Base-by-base conservation (phyloP, 2,113 vertebrate genomes). In the Esox niger region DNA sequence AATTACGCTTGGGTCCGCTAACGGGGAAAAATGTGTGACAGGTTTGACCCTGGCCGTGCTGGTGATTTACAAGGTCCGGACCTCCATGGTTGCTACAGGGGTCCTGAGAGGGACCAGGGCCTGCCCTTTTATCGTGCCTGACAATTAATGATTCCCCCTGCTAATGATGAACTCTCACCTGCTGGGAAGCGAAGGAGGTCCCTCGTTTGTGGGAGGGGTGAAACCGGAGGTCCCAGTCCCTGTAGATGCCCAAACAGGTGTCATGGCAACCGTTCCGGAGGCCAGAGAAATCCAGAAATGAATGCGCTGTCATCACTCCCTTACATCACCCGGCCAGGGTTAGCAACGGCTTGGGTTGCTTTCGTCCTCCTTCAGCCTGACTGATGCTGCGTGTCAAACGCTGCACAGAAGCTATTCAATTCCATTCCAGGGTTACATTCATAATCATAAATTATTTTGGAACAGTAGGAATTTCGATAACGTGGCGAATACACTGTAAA, bases 131-230 rank as follows among this genome's bases (percentile, higher is more conserved):
- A 86, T 59, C 87, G 83, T 74, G 71, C 65, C 82, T 82, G 80
- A 84, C 81, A 85, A 89, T 90, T 91, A 90, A 91, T 90, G 86
- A 86, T n/a, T 82, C 82, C 89, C 61, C 76, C 64, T 64, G 84
- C 86, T 89, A 88, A 88, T 82, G 83, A 90, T 81, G 84, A 77
- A 76, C 81, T 78, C 65, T 75, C 64, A 80, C 80, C 83, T 77
- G 78, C 83, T 79, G 80, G 55, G 35, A 29, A 62, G 33, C 49
- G 32, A 38, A 63, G 10, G 67, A 30, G 4, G 23, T 20, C 31
- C 47, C n/a, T 20, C 47, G 15, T 43, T 52, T 17, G 20, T n/a
- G 13, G 13, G 38, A 43, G 15, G 38, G 38, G 38, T 43, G 25
- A 47, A 29, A 43, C 54, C 66, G 47, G 32, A 66, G 59, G 62